Conservation (phyloP, 2,113 vertebrate species). For the Epinephelus fuscoguttatus region DNA sequence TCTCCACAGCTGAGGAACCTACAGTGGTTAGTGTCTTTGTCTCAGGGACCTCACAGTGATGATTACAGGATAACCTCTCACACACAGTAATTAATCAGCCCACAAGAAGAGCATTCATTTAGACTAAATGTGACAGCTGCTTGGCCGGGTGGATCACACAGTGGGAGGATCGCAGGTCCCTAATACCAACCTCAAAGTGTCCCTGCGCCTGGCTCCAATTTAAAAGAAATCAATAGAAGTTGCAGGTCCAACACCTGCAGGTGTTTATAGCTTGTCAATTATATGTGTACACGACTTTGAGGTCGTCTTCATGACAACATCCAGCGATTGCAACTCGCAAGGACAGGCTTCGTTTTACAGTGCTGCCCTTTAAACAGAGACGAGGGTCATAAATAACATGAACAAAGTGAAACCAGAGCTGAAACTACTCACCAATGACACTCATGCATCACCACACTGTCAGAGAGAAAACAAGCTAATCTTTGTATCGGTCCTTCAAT, state of each 20-base stretch:
- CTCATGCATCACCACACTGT: constrained; percentile 14
- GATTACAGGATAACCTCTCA: constrained; percentile 75
- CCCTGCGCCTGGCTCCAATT: constrained; percentile 41
- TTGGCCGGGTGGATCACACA: constrained; percentile 48
- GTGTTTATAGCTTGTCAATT: constrained; percentile 46
- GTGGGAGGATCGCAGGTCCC: constrained; percentile 28
- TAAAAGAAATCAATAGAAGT: constrained; percentile 47
- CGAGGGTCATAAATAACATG: background rate
- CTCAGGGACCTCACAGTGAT: constrained; percentile 55
- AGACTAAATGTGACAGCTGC: constrained; percentile 63
- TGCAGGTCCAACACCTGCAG: constrained; percentile 30
- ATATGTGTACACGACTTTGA: constrained; percentile 25
- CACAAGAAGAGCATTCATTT: constrained; percentile 49
- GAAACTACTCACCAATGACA: background rate
- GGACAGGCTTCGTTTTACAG: constrained; percentile 14
- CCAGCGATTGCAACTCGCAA: constrained; percentile 10
- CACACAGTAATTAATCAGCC: constrained; percentile 76
- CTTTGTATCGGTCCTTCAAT: constrained; percentile 29
- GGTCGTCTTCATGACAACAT: constrained; percentile 29
- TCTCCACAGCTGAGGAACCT: constrained; percentile 57
- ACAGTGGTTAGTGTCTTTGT: constrained; percentile 52
- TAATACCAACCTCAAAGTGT: constrained; percentile 59
- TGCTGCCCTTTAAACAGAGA: constrained; percentile 6
- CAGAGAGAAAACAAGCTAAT: constrained; percentile 44
- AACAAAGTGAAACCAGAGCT: constrained; percentile 16